Evolutionary conservation across 2,113 vertebrate genomes (phyloP).

Genomic region (Cryptoleucopteryx plumbea): DNA sequence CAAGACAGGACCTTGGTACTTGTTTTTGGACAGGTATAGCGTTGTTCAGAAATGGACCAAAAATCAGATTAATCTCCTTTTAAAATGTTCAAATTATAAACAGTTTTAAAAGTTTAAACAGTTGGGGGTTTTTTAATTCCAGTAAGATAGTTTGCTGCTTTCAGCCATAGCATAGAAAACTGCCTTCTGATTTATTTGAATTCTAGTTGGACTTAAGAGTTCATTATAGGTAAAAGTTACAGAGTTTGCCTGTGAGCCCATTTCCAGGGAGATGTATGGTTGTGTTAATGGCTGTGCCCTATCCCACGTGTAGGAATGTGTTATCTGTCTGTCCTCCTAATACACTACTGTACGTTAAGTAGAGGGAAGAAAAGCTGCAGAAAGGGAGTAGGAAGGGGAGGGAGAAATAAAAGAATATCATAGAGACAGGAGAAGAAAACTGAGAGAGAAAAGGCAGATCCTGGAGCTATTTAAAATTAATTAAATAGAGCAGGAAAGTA

Average conservation of each 20-base stretch:
- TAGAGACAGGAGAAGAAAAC: background rate
- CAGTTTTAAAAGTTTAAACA: background rate
- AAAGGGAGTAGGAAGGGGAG: background rate
- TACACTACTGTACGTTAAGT: background rate
- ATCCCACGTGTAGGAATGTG: background rate
- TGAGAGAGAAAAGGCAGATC: background rate
- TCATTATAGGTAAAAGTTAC: background rate
- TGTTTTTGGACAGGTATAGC: background rate
- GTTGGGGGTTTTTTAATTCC: background rate
- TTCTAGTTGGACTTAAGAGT: background rate
- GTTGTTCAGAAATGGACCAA: background rate
- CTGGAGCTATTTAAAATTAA: background rate
- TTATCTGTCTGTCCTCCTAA: background rate
- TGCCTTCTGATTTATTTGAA: background rate
- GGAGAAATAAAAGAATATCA: background rate
- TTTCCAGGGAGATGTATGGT: background rate
- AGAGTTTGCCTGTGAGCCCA: background rate
- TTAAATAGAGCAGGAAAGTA: background rate
- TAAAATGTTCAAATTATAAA: background rate
- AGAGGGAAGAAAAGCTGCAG: background rate
- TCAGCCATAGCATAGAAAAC: background rate
- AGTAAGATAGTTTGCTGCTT: background rate
- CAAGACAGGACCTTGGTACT: background rate
- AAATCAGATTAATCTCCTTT: background rate
- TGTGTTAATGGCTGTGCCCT: background rate